Conservation (phyloP, 1,140 invertebrate genomes). For the Drosophila malerkotliana region DNA sequence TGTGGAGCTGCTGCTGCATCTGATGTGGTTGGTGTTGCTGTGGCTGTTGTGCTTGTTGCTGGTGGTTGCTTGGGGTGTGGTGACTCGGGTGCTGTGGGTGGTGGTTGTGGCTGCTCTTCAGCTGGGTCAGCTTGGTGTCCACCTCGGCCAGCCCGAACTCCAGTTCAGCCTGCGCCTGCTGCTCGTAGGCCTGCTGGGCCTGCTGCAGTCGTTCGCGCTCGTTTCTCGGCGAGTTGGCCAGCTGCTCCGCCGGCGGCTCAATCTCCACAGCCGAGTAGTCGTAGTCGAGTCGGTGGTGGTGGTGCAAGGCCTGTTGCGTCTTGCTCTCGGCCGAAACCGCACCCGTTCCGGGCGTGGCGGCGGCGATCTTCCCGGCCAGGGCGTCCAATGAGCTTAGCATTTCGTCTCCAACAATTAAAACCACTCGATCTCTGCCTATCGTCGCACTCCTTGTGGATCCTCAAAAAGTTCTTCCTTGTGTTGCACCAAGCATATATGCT, state of each 20-base stretch:
- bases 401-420: neutral
- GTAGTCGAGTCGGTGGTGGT: constrained; percentile 63
- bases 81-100: constrained; percentile 1
- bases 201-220: constrained; percentile 66
- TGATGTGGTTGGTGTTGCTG: constrained; percentile 27
- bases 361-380: constrained; percentile 92
- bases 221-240: constrained; percentile 71
- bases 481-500: constrained; percentile 4
- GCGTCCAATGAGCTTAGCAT: constrained; percentile 92
- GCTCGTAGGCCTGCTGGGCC: constrained; percentile 70
- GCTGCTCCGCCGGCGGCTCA: constrained; percentile 69
- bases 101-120: constrained; percentile 43
- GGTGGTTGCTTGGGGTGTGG: constrained; percentile 4
- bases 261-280: constrained; percentile 74
- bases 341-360: constrained; percentile 80
- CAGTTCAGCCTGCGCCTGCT: constrained; percentile 64
- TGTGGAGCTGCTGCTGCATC: constrained; percentile 30
- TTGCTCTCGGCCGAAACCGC: constrained; percentile 65
- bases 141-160: constrained; percentile 68
- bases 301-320: constrained; percentile 54
- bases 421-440: neutral
- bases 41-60: constrained; percentile 9
- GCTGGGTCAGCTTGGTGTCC: constrained; percentile 58
- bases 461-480: neutral
- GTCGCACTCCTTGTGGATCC: neutral